Base-by-base conservation (phyloP, 2,797 vertebrate species). In the Gallinago solitaria region DNA sequence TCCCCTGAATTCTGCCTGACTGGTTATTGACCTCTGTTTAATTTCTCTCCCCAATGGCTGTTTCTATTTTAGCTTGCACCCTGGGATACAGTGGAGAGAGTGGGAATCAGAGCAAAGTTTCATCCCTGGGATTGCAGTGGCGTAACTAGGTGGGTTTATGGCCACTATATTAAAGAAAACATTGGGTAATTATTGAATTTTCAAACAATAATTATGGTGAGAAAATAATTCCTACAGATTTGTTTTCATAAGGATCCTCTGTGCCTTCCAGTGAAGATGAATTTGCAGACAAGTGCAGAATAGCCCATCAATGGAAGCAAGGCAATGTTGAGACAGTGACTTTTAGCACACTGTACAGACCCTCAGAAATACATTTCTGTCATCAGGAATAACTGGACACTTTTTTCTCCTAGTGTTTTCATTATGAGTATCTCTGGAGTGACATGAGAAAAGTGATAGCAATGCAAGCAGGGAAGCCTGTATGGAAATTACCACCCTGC, bases 101-200 rank as follows among this genome's bases (percentile, higher is more conserved):
- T 32, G 37, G 30, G 76, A 95, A 91, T 83, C 14, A 33, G 90
- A 89, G 83, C 47, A 87, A 92, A 93, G 69, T 78, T 83, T 82
- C 57, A 54, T 43, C 76, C 16, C 37, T 65, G 59, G 28, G 50
- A 47, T 13, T 84, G 61, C 65, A 93, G 59, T 86, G 61, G 56
- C 2, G 0, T 77, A 80, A 87, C 21, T 54, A 71, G 23, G 48
- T 59, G 37, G 16, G 3, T 50, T 85, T 60, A 69, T 74, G 57
- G 53, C 27, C 47, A 82, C 79, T 30, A 7, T 45, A 61, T 33
- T 56, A 32, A 54, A 60, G 43, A 83, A 91, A 91, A 86, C 16
- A 79, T 78, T 73, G 73, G 53, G 45, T 21, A 95, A 91, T 63
- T 28, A 33, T n/a, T 85, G 54, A 61, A 48, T 78, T 91, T 86